These are phyloP conservation scores for Mycalesis mineus DNA, from an alignment of 2,888 invertebrate genomes.

Conservation along the genomic window DNA sequence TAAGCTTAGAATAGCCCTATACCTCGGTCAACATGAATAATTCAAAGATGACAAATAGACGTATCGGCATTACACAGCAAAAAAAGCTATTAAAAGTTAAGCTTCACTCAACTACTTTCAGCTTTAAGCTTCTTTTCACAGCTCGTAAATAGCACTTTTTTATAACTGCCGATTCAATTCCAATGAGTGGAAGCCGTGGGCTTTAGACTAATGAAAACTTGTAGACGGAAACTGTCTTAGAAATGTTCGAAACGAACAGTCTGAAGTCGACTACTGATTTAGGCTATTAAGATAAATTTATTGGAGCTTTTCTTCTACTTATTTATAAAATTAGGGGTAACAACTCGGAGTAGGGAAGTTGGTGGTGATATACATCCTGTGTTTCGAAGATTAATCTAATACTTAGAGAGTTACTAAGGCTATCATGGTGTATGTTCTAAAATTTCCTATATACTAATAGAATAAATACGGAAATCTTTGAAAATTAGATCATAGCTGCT, in stretches of 20 bases:
- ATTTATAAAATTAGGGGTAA: too few relatives aligned
- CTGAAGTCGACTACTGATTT: background rate
- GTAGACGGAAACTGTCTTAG: background rate
- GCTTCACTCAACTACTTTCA: conserved; percentile 9
- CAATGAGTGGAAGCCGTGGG: conserved; percentile 45
- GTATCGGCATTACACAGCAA: conserved; percentile 9
- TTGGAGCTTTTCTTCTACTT: too few relatives aligned
- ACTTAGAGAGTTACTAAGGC: too few relatives aligned
- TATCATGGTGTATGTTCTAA: too few relatives aligned
- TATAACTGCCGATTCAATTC: conserved; percentile 60
- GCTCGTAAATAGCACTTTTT: conserved; percentile 34
- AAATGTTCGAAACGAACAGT: background rate
- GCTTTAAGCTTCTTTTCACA: conserved; percentile 21
- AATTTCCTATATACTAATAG: too few relatives aligned
- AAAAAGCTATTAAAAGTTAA: conserved; percentile 4
- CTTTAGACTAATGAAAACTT: conserved; percentile 26
- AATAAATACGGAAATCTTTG: too few relatives aligned
- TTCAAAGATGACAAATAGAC: conserved; percentile 19
- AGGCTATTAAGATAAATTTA: too few relatives aligned
- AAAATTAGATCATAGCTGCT: too few relatives aligned
- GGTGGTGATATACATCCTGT: too few relatives aligned
- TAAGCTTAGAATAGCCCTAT: background rate
- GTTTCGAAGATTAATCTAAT: too few relatives aligned
- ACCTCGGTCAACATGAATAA: conserved; percentile 9
- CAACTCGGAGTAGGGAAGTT: too few relatives aligned